These are phyloP conservation scores for Orcinus orca DNA, from an alignment of 2,113 vertebrate genomes.

Conservation along the genomic window DNA sequence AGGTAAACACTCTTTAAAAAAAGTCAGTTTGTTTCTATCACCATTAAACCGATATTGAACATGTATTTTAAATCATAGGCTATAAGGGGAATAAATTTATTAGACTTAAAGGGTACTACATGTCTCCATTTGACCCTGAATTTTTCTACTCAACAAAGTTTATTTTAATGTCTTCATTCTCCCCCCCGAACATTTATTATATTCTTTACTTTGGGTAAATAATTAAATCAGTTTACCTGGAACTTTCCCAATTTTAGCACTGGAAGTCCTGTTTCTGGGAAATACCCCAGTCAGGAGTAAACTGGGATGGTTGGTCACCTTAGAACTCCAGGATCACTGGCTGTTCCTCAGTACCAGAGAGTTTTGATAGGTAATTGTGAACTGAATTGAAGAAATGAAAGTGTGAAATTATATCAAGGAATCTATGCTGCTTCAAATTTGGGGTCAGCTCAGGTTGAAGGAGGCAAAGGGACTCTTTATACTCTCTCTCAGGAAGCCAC, in stretches of 20 bases:
- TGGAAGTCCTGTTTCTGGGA: not conserved
- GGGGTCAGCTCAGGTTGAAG: not conserved
- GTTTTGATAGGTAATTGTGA: not conserved
- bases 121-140: not conserved
- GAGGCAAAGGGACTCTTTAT: not conserved
- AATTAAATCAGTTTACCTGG: not conserved
- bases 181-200: not conserved
- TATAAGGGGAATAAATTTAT: not conserved
- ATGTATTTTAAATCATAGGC: not conserved
- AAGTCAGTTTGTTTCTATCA: not conserved
- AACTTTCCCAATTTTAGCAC: not conserved
- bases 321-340: not conserved
- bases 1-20: not conserved
- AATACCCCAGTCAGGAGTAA: not conserved
- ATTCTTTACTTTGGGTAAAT: not conserved
- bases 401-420: not conserved
- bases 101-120: not conserved
- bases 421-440: not conserved
- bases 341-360: not conserved
- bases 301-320: not conserved
- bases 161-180: not conserved
- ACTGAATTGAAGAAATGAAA: not conserved
- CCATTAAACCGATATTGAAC: not conserved
- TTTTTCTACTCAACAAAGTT: not conserved
- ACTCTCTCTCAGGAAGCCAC: not conserved